Base-by-base conservation (phyloP, 2,888 invertebrate species). In the Lycaena phlaeas region DNA sequence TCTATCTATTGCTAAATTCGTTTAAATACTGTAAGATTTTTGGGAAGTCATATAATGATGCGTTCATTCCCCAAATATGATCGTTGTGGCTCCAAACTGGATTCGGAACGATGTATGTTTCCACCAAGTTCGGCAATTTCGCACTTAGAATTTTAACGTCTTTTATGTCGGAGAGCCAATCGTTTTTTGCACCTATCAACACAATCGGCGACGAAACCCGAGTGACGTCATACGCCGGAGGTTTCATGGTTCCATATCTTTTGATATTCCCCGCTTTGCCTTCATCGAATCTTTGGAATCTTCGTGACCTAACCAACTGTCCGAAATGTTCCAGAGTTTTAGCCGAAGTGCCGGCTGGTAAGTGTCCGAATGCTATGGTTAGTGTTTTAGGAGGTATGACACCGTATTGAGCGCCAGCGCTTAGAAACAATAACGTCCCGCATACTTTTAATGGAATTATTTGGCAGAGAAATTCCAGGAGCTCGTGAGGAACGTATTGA, bases 91-190 rank as follows among this genome's bases (percentile, higher is more conserved):
- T 81, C 73, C 78, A 85, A 41, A 61, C 55, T 14, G 76, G 66
- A 53, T 86, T 72, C 1, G 87, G 85, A 27, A 91, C 87, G 18
- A 87, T 56, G 53, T 87, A 87, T 53, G 85, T 85, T 48, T 87
- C 87, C 18, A 87, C 56, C 3, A 87, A 68, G 57, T 89, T 88
- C 3, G 87, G 86, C 29, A 92, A 61, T 44, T 77, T 74, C 0
- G 72, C 65, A 6, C 73, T 71, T 38, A 91, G 61, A 5, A 74
- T 77, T 28, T 85, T 59, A 1, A 88, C 85, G 45, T 90, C 90
- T 60, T 85, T 64, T 18, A 85, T 58, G 14, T 85, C 67, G 2
- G 91, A 88, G 3, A 93, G 54, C 81, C 86, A 87, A 63, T 94
- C 94, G 41, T 88, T 88, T 38, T 54, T 38, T 1, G 64, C 74